Evolutionary conservation across 1,140 invertebrate species (phyloP).

Genomic region (Lasioglossum baleicum): DNA sequence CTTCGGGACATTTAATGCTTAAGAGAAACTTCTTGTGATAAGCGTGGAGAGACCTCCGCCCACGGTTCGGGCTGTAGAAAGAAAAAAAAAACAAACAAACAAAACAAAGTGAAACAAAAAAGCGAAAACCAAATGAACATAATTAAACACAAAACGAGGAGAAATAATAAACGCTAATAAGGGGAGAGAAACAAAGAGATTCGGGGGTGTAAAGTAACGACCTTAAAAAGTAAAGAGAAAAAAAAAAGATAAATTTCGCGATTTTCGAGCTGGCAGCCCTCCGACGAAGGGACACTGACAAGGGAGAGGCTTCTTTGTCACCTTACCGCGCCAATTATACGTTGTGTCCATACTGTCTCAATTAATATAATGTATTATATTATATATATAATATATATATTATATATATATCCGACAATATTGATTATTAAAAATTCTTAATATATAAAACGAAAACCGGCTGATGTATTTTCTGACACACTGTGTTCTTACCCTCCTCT

Average conservation of each 20-base stretch:
- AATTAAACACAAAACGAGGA: neutral
- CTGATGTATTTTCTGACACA: neutral
- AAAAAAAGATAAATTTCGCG: neutral
- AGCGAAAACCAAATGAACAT: neutral
- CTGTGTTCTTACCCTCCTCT: neutral
- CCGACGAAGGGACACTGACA: constrained; percentile 42
- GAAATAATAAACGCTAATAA: constrained; percentile 13
- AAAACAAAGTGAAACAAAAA: neutral
- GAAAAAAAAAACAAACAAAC: neutral
- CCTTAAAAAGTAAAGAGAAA: neutral
- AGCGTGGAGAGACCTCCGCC: neutral
- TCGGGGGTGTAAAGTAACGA: constrained; percentile 7
- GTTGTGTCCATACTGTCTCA: constrained; percentile 78
- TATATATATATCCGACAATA: constrained; percentile 79
- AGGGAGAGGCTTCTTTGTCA: constrained; percentile 57
- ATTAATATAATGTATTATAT: constrained; percentile 69
- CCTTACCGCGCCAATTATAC: constrained; percentile 75
- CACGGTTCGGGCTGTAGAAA: neutral
- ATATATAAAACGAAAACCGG: constrained; percentile 60
- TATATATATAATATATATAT: constrained; percentile 55
- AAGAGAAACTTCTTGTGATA: constrained; percentile 41
- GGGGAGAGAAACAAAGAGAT: constrained; percentile 4
- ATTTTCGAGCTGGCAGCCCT: constrained; percentile 32
- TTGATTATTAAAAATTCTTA: constrained; percentile 80
- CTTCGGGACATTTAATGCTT: constrained; percentile 26